phyloP scores from a whole-genome alignment of 2,797 vertebrate species.

The Manis crassicaudata region DNA sequence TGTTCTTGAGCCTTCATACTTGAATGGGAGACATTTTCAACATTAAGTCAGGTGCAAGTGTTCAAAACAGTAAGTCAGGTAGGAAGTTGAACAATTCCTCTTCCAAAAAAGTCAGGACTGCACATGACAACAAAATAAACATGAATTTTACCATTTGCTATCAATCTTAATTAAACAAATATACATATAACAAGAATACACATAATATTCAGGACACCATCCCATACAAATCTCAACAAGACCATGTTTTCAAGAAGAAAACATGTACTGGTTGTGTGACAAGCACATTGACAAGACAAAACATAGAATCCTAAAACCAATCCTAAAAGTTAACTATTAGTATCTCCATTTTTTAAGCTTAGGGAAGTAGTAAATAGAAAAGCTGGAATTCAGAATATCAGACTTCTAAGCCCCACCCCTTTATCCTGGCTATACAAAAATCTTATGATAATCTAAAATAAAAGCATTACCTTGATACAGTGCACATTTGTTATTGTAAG shows the following conservation, averaged over 20 bases:
- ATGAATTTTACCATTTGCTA: neutral
- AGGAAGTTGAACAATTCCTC: neutral
- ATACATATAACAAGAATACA: neutral
- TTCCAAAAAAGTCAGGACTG: neutral
- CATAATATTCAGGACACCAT: rapidly evolving
- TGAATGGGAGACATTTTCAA: neutral
- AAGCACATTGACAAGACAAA: neutral
- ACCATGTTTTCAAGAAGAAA: neutral
- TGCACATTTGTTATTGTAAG: neutral
- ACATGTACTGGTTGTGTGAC: neutral
- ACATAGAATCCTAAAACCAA: neutral
- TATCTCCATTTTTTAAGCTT: neutral
- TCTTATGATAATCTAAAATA: neutral
- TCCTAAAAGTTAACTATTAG: neutral
- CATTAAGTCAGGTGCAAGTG: neutral
- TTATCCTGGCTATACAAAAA: neutral
- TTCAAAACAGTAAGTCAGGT: neutral
- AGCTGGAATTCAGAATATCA: neutral
- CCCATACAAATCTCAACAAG: neutral
- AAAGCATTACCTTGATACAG: neutral
- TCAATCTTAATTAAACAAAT: neutral
- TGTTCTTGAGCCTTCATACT: neutral
- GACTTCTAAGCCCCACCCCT: neutral
- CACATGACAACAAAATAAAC: neutral
- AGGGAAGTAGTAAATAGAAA: neutral